Evolutionary conservation across 2,888 invertebrate species (phyloP), one percentile per base, ranked within the genome.

Genomic region (Agrochola circellaris): DNA sequence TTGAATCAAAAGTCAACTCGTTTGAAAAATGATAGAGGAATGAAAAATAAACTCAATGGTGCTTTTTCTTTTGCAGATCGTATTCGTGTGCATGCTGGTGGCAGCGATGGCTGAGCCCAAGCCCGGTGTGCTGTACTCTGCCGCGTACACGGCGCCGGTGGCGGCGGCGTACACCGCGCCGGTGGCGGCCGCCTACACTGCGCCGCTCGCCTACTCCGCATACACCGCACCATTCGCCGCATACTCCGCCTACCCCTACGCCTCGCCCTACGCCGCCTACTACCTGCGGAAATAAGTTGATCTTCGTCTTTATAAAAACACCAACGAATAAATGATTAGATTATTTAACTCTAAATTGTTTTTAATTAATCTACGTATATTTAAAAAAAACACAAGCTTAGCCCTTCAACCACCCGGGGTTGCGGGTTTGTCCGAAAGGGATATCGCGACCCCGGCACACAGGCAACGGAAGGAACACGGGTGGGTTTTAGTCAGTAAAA

Each of bases 31-130:
- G 2, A 4, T 51, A 26, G 26, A 26, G 6, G 0, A 60, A n/a
- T 26, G 1, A 13, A n/a, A 51, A 51, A 51, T 66, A 7, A 71
- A 71, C 20, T 56, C 34, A 7, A 79, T 42, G 38, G 23, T 58
- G 9, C 0, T 34, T 26, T 30, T 85, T 82, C 61, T 79, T 71
- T 93, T 93, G 0, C 92, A 95, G 95, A 87, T 95, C 82, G 88
- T 95, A 79, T 87, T 95, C 89, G 93, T 92, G 72, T 95, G 94
- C 88, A 87, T 95, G 87, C 62, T 95, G 90, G 95, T 93, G 67
- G 77, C 93, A 75, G 97, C 95, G 64, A 93, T 94, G 17, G 85
- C 86, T 30, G 87, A 85, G 17, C 88, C 88, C 73, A 95, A 95
- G 87, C 96, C 97, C 65, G 92, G 90, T 54, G 79, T 94, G 60